Evolutionary conservation across 1,140 invertebrate genomes (phyloP).

Genomic region (Euwallacea similis): DNA sequence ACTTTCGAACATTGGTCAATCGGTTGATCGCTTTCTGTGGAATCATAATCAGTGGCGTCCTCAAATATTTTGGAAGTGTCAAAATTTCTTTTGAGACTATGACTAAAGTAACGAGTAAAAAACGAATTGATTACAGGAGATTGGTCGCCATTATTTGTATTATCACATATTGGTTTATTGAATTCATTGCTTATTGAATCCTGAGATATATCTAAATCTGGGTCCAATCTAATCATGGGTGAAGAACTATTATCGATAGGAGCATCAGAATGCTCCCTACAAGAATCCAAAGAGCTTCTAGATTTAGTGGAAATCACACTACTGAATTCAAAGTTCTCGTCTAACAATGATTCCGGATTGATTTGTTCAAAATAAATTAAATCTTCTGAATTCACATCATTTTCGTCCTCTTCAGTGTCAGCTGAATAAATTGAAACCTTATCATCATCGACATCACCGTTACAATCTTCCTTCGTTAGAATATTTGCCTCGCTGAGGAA

Average conservation of each 20-base stretch:
- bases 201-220: conserved; percentile 4
- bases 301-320: conserved; percentile 5
- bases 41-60: too few relatives aligned
- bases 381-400: conserved; percentile 26
- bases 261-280: background rate
- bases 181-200: conserved; percentile 31
- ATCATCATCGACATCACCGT: conserved; percentile 30
- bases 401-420: conserved; percentile 38
- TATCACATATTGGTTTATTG: background rate
- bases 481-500: background rate
- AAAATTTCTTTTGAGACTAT: conserved; percentile 32
- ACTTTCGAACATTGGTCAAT: too few relatives aligned
- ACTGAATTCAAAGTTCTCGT: conserved; percentile 1
- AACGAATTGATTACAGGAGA: conserved; percentile 48
- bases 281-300: background rate
- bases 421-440: conserved; percentile 42
- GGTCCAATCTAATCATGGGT: background rate
- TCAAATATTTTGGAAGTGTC: conserved; percentile 25
- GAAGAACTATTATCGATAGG: background rate
- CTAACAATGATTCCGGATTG: conserved; percentile 13
- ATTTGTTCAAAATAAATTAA: conserved; percentile 42
- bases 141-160: background rate
- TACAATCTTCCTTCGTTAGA: background rate
- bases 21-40: too few relatives aligned
- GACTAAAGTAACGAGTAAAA: conserved; percentile 56